These are phyloP conservation scores for Drymodes brunneopygia DNA, from an alignment of 2,113 vertebrate genomes.

Conservation along the genomic window DNA sequence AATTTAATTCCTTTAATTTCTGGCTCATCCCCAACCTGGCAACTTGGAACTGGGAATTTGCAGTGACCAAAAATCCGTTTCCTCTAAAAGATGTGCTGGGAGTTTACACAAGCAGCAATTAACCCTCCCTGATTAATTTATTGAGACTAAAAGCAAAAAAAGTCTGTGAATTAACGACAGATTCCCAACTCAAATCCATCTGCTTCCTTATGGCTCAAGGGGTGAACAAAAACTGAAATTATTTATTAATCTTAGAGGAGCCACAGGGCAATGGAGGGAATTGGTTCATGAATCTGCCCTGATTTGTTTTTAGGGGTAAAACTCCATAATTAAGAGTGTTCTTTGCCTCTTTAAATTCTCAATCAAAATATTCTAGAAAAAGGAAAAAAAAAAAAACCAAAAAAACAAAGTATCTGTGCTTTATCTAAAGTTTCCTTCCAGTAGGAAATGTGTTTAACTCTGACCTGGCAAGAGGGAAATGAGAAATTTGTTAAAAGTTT, in stretches of 20 bases:
- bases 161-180: not conserved
- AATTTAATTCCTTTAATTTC: no score
- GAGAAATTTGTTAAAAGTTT: not conserved
- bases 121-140: not conserved
- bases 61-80: not conserved
- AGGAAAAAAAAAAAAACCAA: not conserved
- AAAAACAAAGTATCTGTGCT: not conserved
- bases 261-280: not conserved
- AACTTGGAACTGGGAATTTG: not conserved
- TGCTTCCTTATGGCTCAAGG: not conserved
- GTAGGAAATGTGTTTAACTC: not conserved
- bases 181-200: not conserved
- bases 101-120: not conserved
- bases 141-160: not conserved
- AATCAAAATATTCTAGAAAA: not conserved
- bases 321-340: not conserved
- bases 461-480: not conserved
- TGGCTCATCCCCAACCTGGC: not conserved
- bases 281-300: constrained; percentile 4
- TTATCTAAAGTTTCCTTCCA: not conserved
- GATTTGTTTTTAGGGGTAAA: not conserved
- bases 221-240: not conserved
- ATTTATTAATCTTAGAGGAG: not conserved
- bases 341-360: not conserved
- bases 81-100: not conserved